Percentiles rank a stretch among this genome's conserved stretches.
phyloP scores from a whole-genome alignment of 2,113 vertebrate genomes.

The Hippocampus zosterae region DNA sequence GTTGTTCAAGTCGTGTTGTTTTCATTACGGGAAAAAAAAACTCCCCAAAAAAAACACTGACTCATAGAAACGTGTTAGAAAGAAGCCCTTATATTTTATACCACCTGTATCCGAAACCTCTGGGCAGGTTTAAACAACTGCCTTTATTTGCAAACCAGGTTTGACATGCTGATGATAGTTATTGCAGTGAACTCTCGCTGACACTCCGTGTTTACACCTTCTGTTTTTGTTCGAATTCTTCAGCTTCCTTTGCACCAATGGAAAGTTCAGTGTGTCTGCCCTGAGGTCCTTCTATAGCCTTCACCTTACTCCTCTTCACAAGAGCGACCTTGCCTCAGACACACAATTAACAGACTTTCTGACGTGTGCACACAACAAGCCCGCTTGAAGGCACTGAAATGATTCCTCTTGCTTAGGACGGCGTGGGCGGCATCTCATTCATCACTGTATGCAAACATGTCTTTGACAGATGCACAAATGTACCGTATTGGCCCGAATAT shows the following conservation, averaged over 20 bases:
- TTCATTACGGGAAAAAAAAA: neutral
- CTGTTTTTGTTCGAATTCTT: conserved; percentile 20
- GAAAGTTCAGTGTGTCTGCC: conserved; percentile 38
- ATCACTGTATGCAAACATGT: conserved; percentile 8
- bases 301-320: conserved; percentile 9
- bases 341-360: conserved; percentile 18
- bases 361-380: neutral
- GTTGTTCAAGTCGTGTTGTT: neutral
- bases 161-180: conserved; percentile 5
- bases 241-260: conserved; percentile 37
- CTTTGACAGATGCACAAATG: conserved; percentile 4
- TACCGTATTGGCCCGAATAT: too few species aligned
- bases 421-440: conserved; percentile 18
- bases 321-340: conserved; percentile 34
- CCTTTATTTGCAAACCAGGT: conserved; percentile 5
- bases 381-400: conserved; percentile 1
- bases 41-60: neutral
- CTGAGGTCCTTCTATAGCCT: conserved; percentile 15
- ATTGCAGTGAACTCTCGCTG: conserved; percentile 9
- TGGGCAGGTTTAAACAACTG: conserved; percentile 23
- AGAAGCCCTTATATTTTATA: conserved; percentile 6
- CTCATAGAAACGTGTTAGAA: neutral
- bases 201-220: conserved; percentile 20
- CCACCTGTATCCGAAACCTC: conserved; percentile 9
- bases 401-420: conserved; percentile 7